These are phyloP conservation scores for Drosophila nr. fundita DNA, from an alignment of 2,888 invertebrate species.

Conservation along the genomic window DNA sequence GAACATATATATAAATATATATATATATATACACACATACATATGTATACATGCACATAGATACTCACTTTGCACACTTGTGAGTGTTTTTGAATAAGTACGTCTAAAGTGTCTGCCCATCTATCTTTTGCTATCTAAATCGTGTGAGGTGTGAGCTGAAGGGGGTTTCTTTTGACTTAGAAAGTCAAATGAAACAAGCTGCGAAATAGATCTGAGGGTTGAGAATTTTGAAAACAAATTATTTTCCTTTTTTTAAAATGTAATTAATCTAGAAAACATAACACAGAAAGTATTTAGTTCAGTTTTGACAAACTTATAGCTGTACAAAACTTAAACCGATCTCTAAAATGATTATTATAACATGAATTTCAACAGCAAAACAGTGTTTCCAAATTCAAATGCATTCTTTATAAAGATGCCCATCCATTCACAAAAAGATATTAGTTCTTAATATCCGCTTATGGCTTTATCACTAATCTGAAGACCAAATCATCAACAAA, in stretches of 20 bases:
- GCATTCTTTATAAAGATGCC: background rate
- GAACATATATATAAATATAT: conserved; percentile 7
- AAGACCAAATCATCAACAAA: too few relatives aligned
- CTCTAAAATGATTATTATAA: background rate
- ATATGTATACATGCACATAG: background rate
- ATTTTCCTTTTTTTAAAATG: background rate
- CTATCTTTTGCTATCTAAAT: background rate
- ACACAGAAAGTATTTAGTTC: background rate
- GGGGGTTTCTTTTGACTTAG: background rate
- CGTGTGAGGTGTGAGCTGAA: conserved; percentile 8
- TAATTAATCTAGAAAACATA: background rate
- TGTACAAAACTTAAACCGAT: background rate
- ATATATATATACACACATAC: background rate
- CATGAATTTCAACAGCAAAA: background rate
- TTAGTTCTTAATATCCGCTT: background rate
- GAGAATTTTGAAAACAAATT: background rate
- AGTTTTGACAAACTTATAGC: background rate
- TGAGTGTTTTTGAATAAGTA: background rate
- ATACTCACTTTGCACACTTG: conserved; percentile 9
- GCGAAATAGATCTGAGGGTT: background rate
- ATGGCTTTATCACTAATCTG: too few relatives aligned
- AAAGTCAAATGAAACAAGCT: background rate
- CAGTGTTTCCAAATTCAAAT: background rate
- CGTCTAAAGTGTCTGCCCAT: background rate
- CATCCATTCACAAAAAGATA: background rate